phyloP scores from a whole-genome alignment of 2,888 invertebrate genomes.

The Syrphus vitripennis region DNA sequence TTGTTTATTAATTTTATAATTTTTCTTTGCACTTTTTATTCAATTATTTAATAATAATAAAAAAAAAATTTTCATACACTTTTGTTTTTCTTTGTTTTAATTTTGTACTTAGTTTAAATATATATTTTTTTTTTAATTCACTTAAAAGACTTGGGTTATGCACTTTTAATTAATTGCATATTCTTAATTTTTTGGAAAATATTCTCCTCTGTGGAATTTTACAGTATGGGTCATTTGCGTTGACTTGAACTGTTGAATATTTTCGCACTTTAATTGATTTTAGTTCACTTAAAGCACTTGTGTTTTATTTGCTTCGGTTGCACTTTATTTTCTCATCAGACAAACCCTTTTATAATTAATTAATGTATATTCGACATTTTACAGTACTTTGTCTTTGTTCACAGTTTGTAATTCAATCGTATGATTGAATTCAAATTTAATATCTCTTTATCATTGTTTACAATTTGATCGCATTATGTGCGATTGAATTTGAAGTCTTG shows the following conservation, averaged over 20 bases:
- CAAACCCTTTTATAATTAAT: no score
- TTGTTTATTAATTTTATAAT: background rate
- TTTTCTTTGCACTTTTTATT: background rate
- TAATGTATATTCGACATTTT: no score
- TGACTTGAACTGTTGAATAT: conserved; percentile 10
- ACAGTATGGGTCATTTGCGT: conserved; percentile 13
- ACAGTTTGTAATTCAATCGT: no score
- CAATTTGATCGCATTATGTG: no score
- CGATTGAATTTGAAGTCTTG: no score
- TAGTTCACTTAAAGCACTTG: no score
- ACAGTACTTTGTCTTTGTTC: no score
- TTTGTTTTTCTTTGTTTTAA: background rate
- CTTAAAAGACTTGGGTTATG: background rate
- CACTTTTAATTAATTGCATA: background rate
- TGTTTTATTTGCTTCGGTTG: background rate
- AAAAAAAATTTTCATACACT: background rate
- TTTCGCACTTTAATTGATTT: background rate
- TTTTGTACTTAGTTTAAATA: background rate
- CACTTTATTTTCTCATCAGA: background rate
- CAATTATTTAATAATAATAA: background rate
- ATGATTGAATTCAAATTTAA: no score
- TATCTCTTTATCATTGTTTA: no score
- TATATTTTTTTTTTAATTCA: background rate
- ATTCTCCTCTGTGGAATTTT: background rate
- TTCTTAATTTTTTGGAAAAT: background rate